Evolutionary conservation across 1,140 invertebrate genomes (phyloP).

Genomic region (Frieseomelitta varia): DNA sequence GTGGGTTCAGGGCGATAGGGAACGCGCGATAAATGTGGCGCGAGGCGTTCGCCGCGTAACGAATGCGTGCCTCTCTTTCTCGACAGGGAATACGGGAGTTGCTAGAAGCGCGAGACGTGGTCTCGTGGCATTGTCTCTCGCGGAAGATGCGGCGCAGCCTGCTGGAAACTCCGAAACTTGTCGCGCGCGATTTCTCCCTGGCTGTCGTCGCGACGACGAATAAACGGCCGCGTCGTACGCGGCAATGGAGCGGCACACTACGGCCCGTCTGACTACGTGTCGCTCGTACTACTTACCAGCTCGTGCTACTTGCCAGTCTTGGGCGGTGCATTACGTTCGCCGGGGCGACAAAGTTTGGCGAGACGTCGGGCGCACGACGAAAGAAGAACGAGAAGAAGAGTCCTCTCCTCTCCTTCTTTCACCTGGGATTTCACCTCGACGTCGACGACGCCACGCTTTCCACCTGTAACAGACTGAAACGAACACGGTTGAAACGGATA

Average conservation of each 20-base stretch:
- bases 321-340: constrained; percentile 24
- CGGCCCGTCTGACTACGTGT: constrained; percentile 29
- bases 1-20: not conserved
- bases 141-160: constrained; percentile 35
- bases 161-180: constrained; percentile 49
- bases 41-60: constrained; percentile 3
- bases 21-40: constrained; percentile 29
- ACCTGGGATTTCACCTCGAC: not conserved
- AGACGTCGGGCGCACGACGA: not conserved
- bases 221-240: constrained; percentile 50
- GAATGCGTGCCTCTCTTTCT: constrained; percentile 28
- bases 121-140: constrained; percentile 47
- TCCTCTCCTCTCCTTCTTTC: not conserved
- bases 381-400: not conserved
- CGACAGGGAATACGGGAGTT: not conserved
- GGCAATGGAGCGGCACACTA: constrained; percentile 28
- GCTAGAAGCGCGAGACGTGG: not conserved
- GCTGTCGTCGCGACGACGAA: constrained; percentile 37
- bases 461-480: no score
- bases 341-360: constrained; percentile 19
- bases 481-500: no score
- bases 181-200: constrained; percentile 43
- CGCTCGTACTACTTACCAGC: constrained; percentile 44
- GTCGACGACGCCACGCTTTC: not conserved
- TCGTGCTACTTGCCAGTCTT: constrained; percentile 17